Base-by-base conservation (phyloP, 2,888 invertebrate species). In the Craniophora ligustri region DNA sequence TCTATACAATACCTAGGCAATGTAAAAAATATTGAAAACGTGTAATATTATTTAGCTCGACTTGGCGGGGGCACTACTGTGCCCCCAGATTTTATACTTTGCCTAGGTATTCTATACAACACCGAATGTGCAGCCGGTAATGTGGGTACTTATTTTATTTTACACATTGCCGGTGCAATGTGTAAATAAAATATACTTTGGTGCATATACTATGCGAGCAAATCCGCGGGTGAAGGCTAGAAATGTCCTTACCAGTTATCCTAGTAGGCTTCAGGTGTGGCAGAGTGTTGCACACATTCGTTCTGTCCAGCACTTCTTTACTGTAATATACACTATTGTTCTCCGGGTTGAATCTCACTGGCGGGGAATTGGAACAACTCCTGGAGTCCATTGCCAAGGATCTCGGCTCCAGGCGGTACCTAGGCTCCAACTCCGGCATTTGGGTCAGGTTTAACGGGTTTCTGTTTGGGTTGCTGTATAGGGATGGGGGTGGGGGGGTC, bases 261-360 rank as follows among this genome's bases (percentile, higher is more conserved):
- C 87, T 83, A 67, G 72, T 64, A 8, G 67, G 42, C 58, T 89
- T 89, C 63, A 87, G 72, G 78, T 89, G 90, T 7, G 91, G 91
- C 42, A 91, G 40, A 0, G 91, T 90, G 30, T 83, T 88, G 0
- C n/a, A n/a, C n/a, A n/a, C n/a, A n/a, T 82, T 82, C 1, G 81
- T 73, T 19, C 90, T 72, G 5, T 89, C 89, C 51, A 87, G 45
- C 50, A 85, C 67, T 15, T 63, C 76, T 67, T 90, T 88, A 68
- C 81, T 89, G 66, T 74, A 91, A 53, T 89, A 88, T 0, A 86
- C 92, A 18, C 82, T 86, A 45, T 79, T 86, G 2, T 49, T 75
- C 6, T 91, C 90, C 0, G 88, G 75, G 49, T 88, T 89, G 55
- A 92, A 89, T 57, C 91, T 75, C 5, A 92, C 90, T 3, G 92